Conservation (phyloP, 1,140 invertebrate species). For the Sarcophaga peregrina region DNA sequence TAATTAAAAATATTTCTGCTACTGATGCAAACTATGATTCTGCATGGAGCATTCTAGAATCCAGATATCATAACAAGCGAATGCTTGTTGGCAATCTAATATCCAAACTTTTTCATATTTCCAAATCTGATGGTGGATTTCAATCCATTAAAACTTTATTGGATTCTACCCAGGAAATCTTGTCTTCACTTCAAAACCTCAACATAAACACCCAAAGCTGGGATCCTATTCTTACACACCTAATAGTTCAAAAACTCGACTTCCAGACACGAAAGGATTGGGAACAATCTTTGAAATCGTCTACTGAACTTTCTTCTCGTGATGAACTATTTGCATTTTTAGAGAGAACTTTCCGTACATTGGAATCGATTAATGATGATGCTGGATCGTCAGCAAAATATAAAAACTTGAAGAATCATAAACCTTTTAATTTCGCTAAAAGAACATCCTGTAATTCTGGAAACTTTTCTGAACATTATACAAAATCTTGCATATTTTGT, state of each 20-base stretch:
- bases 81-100: background rate
- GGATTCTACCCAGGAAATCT: background rate
- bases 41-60: constrained; percentile 27
- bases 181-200: constrained; percentile 6
- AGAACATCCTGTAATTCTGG: background rate
- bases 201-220: background rate
- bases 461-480: background rate
- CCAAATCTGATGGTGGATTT: constrained; percentile 14
- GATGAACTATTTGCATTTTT: background rate
- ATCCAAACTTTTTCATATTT: constrained; percentile 20
- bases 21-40: constrained; percentile 34
- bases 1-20: constrained; percentile 35
- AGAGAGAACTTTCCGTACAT: constrained; percentile 20
- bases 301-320: background rate
- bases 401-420: background rate
- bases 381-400: background rate
- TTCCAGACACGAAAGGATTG: constrained; percentile 16
- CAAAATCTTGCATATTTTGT: constrained; percentile 12
- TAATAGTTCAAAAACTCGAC: constrained; percentile 31
- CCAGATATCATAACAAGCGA: constrained; percentile 35
- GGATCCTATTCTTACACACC: constrained; percentile 16
- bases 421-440: background rate
- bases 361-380: constrained; percentile 27
- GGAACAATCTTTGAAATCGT: constrained; percentile 20
- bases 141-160: background rate